A percentile compares a stretch with the other conserved stretches of the same genome.
These are phyloP conservation scores for Harpalus rufipes DNA, from an alignment of 2,888 invertebrate genomes.

Conservation along the genomic window DNA sequence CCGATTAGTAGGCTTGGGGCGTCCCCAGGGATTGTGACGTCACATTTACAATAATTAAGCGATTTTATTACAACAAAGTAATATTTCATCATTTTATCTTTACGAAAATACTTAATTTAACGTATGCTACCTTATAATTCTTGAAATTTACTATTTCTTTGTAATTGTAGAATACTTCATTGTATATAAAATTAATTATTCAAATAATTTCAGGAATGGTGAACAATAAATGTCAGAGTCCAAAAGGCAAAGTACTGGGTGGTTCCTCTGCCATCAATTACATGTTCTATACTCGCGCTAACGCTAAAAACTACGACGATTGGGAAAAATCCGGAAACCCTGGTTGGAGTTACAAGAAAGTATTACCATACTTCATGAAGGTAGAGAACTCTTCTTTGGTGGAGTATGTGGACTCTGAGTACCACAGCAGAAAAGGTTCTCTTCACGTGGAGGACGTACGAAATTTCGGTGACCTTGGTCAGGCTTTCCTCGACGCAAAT, in stretches of 20 bases:
- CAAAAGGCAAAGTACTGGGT: slow-evolving; percentile 88
- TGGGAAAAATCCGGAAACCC: slow-evolving; percentile 85
- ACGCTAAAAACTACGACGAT: slow-evolving; percentile 83
- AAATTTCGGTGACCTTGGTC: slow-evolving; percentile 75
- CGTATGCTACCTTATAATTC: too few relatives aligned
- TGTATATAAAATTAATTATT: too few relatives aligned
- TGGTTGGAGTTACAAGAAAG: slow-evolving; percentile 84
- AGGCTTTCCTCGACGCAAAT: slow-evolving; percentile 80
- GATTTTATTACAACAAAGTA: too few relatives aligned
- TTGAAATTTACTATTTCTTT: too few relatives aligned
- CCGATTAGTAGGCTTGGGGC: too few relatives aligned
- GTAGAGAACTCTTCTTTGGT: slow-evolving; percentile 83
- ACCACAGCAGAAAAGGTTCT: slow-evolving; percentile 76
- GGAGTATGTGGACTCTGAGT: slow-evolving; percentile 75
- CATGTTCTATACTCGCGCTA: slow-evolving; percentile 87
- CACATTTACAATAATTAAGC: too few relatives aligned
- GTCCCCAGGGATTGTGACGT: too few relatives aligned
- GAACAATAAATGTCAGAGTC: slow-evolving; percentile 85
- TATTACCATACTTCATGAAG: slow-evolving; percentile 86
- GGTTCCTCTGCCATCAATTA: slow-evolving; percentile 88
- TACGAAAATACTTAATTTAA: too few relatives aligned
- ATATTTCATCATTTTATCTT: too few relatives aligned
- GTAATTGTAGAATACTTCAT: too few relatives aligned
- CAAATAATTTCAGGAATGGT: slow-evolving; percentile 79
- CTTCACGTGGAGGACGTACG: slow-evolving; percentile 74